These are phyloP conservation scores for Tachysurus vachellii DNA, from an alignment of 2,113 vertebrate genomes.

Conservation along the genomic window DNA sequence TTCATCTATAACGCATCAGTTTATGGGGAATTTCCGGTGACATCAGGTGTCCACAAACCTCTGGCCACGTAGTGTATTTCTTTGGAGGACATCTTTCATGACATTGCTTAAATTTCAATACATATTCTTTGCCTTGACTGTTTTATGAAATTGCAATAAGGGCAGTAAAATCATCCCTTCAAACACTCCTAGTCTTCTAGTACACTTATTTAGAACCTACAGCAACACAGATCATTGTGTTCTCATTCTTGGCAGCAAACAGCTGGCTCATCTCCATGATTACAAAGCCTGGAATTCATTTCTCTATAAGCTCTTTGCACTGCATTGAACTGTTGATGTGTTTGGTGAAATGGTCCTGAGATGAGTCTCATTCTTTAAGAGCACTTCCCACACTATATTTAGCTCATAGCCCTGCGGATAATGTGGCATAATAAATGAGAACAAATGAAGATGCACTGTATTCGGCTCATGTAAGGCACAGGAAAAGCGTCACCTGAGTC, in stretches of 20 bases:
- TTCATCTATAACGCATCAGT: background rate
- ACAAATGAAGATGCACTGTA: background rate
- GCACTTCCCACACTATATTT: slow-evolving; percentile 28
- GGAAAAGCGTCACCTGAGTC: background rate
- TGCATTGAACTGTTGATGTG: slow-evolving; percentile 38
- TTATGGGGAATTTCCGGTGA: background rate
- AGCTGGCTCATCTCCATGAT: slow-evolving; percentile 39
- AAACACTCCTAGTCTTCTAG: slow-evolving; percentile 21
- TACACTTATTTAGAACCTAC: slow-evolving; percentile 20
- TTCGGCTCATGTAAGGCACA: background rate
- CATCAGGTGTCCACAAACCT: background rate
- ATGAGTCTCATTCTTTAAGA: background rate
- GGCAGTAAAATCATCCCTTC: background rate
- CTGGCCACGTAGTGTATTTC: background rate
- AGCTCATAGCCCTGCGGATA: slow-evolving; percentile 25
- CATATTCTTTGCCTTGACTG: background rate
- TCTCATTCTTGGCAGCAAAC: slow-evolving; percentile 28
- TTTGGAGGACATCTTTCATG: background rate
- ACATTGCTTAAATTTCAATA: background rate
- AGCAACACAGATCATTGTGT: slow-evolving; percentile 38
- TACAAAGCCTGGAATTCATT: slow-evolving; percentile 44
- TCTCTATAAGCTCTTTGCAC: slow-evolving; percentile 33
- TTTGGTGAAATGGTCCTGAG: slow-evolving; percentile 39
- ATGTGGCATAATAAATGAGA: slow-evolving; percentile 20
- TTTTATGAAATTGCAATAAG: background rate